Base-by-base conservation (phyloP, 2,888 invertebrate genomes). In the Macaria liturata region DNA sequence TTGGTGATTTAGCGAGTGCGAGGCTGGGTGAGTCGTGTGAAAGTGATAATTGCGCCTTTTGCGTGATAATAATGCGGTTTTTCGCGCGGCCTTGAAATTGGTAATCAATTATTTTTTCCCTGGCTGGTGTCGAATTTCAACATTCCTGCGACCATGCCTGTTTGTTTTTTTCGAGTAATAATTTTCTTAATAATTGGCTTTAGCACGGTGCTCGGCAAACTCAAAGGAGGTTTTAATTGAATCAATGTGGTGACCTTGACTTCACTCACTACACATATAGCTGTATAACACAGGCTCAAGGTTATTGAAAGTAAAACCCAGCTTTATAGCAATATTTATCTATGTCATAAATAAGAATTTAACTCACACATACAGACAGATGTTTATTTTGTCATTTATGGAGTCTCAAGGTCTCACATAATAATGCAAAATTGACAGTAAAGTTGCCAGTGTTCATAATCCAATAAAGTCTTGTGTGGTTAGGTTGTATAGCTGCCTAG, bases 1-100 rank as follows among this genome's bases (percentile, higher is more conserved):
- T 88, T 86, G 80, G 85, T 83, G 82, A 85, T 81, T 87, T 87
- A 79, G 86, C 84, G 77, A 79, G 79, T 78, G 80, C 69, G 77
- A 79, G 79, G 70, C 78, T 74, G 74, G 82, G 83, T 81, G 81
- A 83, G 82, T 81, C 76, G 81, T 81, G 83, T 80, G 87, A 86
- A 88, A 89, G 86, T 88, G 81, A 68, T 79, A 71, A 79, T 80
- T 81, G 72, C 75, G 75, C 76, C 66, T 74, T 74, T 69, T 62
- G 68, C 66, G 69, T 67, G 66, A 67, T 69, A 62, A 68, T 71
- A 78, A 72, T 67, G 65, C 64, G 62, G 56, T 60, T 67, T 42
- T 69, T 59, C 65, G 54, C 54, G 62, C 75, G 84, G 79, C 86
- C 86, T 86, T 87, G 86, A 78, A 66, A 37, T 20, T n/a, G 32